Evolutionary conservation across 2,888 invertebrate species (phyloP), one percentile per base, ranked within the genome.

Genomic region (Polydrusus pterygomalis): DNA sequence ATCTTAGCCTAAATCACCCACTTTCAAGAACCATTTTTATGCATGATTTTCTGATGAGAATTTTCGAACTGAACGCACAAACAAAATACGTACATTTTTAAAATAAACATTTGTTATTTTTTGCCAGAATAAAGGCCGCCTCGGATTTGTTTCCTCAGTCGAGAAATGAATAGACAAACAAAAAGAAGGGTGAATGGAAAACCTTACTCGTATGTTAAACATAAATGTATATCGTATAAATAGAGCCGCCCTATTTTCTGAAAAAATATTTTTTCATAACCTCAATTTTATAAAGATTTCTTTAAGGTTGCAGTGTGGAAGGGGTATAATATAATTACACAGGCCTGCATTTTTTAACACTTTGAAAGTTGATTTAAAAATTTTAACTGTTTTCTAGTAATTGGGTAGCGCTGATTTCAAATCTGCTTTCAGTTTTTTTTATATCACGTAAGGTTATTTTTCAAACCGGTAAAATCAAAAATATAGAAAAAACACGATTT

Each of bases 221-320:
- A 72, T 65, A 18, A 45, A 65, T 34, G 65, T 65, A 72, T 72
- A 65, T 72, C 63, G 65, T 47, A 65, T 65, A n/a, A n/a, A n/a
- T n/a, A n/a, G n/a, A 38, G 8, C 47, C 58, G 9, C 45, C 58
- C 65, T 65, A 72, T 65, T 17, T 49, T 40, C 49, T 54, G 58
- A 30, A 72, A 65, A 65, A 49, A 63, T 58, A 56, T 38, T 65
- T 72, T 72, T 47, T 65, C 25, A 25, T 18, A 45, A 58, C 45
- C 56, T 58, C 65, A 56, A 54, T 65, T 65, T 45, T 45, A n/a
- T n/a, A 5, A 25, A 25, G 25, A 5, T 25, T 25, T 25, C 25
- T 45, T 45, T 45, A 45, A 45, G 15, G 2, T 25, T 25, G 25
- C 5, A 25, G 5, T 25, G 25, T 25, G 25, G 25, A 25, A 25